Percentiles rank a stretch among this genome's conserved stretches.
Evolutionary conservation across 1,140 invertebrate genomes (phyloP).

Genomic region (Pseudomyrmex pallidus): DNA sequence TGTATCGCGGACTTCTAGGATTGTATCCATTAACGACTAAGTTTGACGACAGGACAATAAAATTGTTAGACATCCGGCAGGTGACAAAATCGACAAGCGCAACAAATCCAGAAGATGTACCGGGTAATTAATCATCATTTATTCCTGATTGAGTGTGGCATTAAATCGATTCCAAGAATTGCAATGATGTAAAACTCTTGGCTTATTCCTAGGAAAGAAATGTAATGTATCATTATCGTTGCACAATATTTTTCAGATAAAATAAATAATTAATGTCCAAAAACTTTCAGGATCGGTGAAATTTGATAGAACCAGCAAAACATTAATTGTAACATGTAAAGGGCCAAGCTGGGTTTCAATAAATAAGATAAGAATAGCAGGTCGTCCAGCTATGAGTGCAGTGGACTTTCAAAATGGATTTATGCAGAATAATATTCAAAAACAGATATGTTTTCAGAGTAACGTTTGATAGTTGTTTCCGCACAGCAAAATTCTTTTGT

Average conservation of each 20-base stretch:
- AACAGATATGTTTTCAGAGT: slow-evolving; percentile 64
- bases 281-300: slow-evolving; percentile 82
- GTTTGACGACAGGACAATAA: slow-evolving; percentile 86
- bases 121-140: slow-evolving; percentile 68
- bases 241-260: slow-evolving; percentile 37
- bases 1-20: slow-evolving; percentile 88
- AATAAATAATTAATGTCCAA: slow-evolving; percentile 29
- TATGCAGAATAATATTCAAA: slow-evolving; percentile 84
- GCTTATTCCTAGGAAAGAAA: slow-evolving; percentile 48
- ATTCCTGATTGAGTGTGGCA: slow-evolving; percentile 33
- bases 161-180: slow-evolving; percentile 42
- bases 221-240: slow-evolving; percentile 34
- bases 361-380: slow-evolving; percentile 86
- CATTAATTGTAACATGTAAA: slow-evolving; percentile 87
- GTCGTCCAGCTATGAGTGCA: slow-evolving; percentile 87
- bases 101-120: slow-evolving; percentile 66
- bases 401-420: slow-evolving; percentile 90
- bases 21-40: slow-evolving; percentile 87
- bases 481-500: slow-evolving; percentile 28
- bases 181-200: slow-evolving; percentile 17
- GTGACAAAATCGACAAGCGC: slow-evolving; percentile 51
- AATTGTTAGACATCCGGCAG: slow-evolving; percentile 86
- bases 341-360: slow-evolving; percentile 87
- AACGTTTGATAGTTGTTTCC: background rate
- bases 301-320: slow-evolving; percentile 85